Base-by-base conservation (phyloP, 1,140 invertebrate species). In the Lepidurus arcticus region DNA sequence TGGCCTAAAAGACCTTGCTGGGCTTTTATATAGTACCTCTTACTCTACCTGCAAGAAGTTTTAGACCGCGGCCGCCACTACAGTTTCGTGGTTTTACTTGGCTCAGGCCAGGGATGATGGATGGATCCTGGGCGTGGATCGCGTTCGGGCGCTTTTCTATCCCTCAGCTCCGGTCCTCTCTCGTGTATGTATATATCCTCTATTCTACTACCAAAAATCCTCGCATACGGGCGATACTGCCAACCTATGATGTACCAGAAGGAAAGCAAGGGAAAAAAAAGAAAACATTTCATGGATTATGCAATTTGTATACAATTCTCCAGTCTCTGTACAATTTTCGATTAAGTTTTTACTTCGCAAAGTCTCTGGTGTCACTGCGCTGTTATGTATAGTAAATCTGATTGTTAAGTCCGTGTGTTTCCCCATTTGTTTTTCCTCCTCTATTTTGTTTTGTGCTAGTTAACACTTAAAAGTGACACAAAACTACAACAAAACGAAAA, bases 51-150 rank as follows among this genome's bases (percentile, higher is more conserved):
- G 45, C 45, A 47, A 47, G 53, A 65, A 65, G 53, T 65, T 65
- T 65, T 65, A 13, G 34, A 34, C 34, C 34, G 34, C 34, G 34
- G 34, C 34, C 34, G 34, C 16, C 53, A 65, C 16, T 65, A 65
- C 21, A 65, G 53, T 65, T 65, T 65, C 53, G 53, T 7, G 6
- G 21, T 16, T n/a, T 65, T 65, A n/a, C 53, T 65, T 65, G 53
- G 53, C 13, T 21, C 16, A 21, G 21, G 21, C 5, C 16, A 13
- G 21, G 53, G 21, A 65, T 65, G 53, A 65, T 65, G 53, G 53
- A 65, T 65, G 53, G 53, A 65, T 65, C 53, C 53, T 65, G 53
- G 53, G 53, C 53, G 53, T 65, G 53, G 53, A 65, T 65, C 53
- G 53, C 53, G 53, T 65, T 65, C 53, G 53, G 53, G 53, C n/a